Base-by-base conservation (phyloP, 2,797 vertebrate species). In the Arctocebus calabarensis region DNA sequence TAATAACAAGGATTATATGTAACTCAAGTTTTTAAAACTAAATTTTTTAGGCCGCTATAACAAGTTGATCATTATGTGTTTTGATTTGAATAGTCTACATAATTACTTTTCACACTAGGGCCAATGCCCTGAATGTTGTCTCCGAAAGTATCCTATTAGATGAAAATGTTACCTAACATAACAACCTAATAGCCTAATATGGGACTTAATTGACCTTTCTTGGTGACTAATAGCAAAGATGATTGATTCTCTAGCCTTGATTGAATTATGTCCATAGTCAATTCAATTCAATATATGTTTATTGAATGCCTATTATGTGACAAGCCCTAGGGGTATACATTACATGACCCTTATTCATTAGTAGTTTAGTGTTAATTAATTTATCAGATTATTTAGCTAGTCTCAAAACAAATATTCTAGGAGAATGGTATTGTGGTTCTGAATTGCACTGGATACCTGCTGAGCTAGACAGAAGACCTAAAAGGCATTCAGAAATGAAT, bases 51-150 rank as follows among this genome's bases (percentile, higher is more conserved):
- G 55, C 25, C 9, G 81, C 3, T 68, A 12, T 84, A 94, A 74
- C 59, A 59, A 83, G 62, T 37, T 91, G 29, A 94, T 59, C 20
- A 48, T 7, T 87, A 82, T 84, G 57, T 86, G 16, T 84, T 95
- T 93, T 79, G 25, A 74, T 40, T 81, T 48, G 92, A 84, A 91
- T 83, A 94, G 91, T 86, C 48, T 75, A 32, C 22, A 17, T 12
- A 73, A 52, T 82, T 90, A 64, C 12, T 57, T 90, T 81, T 95
- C 45, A 68, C 32, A 70, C 64, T 71, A 93, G 84, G 34, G 64
- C 25, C 13, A 55, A 59, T 34, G 17, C n/a, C 84, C 8, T 84
- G 55, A 84, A 70, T 84, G 45, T 78, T 86, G 2, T 61, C 37
- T 92, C 29, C 25, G 55, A 64, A 74, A 82, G 40, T 90, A 12